Base-by-base conservation (phyloP, 2,888 invertebrate species). In the Melanargia galathea region DNA sequence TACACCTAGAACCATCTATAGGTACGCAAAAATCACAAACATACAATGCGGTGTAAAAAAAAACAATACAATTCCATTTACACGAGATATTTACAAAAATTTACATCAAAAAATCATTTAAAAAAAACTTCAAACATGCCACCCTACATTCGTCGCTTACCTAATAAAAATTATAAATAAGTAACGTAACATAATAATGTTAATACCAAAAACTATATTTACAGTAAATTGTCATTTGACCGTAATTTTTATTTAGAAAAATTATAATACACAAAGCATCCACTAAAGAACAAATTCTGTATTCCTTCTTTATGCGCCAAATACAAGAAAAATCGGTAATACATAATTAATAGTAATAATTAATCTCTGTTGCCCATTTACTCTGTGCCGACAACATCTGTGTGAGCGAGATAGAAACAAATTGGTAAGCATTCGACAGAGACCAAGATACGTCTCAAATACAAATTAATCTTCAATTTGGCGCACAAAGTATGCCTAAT, bases 111-210 rank as follows among this genome's bases (percentile, higher is more conserved):
- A 60, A 70, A 62, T 65, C 67, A 73, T 62, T 72, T 70, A 76
- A 65, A 70, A n/a, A 48, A 73, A 71, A 66, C 71, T 72, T 67
- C 70, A 65, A 73, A 72, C 75, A 70, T 72, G 65, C 71, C 66
- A 69, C 75, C 72, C 80, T 78, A 76, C 73, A 79, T 73, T 73
- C 75, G 72, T 75, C 35, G 46, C 48, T 24, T 20, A 69, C 64
- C 74, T n/a, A n/a, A n/a, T n/a, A 73, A 77, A 81, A 56, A 81
- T 79, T 79, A 83, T 83, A 84, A 82, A 82, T 84, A 84, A 75
- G 76, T 72, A 79, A 69, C 68, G 76, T 72, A 79, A 69, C 68
- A 62, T 59, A 59, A 63, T 48, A 18, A 59, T 63, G 33, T 52
- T 35, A 35, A 68, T 66, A 60, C 59, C 75, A 20, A 82, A 45